Base-by-base conservation (phyloP, 2,113 vertebrate genomes). In the Halichoeres trimaculatus region DNA sequence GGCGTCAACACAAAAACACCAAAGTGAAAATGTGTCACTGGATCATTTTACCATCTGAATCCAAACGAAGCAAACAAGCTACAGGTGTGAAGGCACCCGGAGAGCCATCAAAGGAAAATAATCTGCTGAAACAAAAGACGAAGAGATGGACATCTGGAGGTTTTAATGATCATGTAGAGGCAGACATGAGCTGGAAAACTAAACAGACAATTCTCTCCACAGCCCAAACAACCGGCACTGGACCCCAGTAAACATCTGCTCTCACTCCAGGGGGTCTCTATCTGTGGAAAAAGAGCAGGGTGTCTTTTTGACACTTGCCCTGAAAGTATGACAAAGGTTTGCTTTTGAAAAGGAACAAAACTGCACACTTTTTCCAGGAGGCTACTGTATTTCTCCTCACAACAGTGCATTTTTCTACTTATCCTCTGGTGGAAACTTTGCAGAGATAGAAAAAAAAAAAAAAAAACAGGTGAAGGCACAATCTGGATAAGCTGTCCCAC, bases 401-500 rank as follows among this genome's bases (percentile, higher is more conserved):
- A 11, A 26, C 12, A 1, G 7, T 22, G 20, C n/a, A 12, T 43
- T 5, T 3, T 14, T n/a, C 17, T 65, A 1, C 10, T 35, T 38
- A 16, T 16, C 5, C 47, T 24, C 45, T n/a, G 50, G 11, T 16
- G 1, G n/a, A 57, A 52, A 23, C 64, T 74, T 69, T 54, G 4
- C 20, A 30, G 36, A 3, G 14, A 58, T 52, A 47, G 14, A 62
- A 35, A 53, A 30, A 30, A 30, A 30, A 30, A 30, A 82, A 85
- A 30, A 30, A 30, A 30, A 82, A 85, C 78, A 76, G 74, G 43
- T 87, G 79, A 67, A 57, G 36, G 23, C 40, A 68, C 75, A 86
- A 48, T 86, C 81, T 80, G 81, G 74, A 78, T 84, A 66, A 68
- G 50, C 62, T 58, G 58, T 63, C 58, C 50, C 24, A 57, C 68